A percentile compares a stretch with the other conserved stretches of the same genome.
Evolutionary conservation across 92 coral and sea anemone species (phyloP).

Genomic region (Siderastrea siderea): DNA sequence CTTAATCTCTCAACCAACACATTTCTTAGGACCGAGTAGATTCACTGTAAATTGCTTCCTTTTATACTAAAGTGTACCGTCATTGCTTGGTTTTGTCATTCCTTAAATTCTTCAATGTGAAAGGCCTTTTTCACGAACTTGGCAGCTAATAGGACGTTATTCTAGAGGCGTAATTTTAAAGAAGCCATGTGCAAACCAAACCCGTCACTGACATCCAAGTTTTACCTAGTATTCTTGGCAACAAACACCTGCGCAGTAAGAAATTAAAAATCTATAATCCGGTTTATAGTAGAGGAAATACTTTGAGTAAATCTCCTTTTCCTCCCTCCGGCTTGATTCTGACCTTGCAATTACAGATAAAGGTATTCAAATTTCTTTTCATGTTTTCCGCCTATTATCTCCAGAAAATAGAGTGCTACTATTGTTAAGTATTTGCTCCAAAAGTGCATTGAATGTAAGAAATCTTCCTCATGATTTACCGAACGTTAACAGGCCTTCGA

Average conservation of each 20-base stretch:
- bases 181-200: background rate
- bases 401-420: background rate
- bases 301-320: constrained; percentile 28
- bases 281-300: constrained; percentile 28
- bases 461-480: background rate
- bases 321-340: constrained; percentile 18
- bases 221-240: background rate
- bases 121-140: background rate
- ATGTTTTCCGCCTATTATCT: background rate
- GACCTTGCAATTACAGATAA: background rate
- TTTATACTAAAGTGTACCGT: background rate
- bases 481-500: background rate
- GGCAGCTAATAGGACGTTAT: background rate
- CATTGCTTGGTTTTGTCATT: background rate
- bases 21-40: no score
- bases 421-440: background rate
- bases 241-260: background rate
- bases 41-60: no score
- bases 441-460: background rate
- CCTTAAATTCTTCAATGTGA: no score
- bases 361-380: background rate
- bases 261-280: background rate
- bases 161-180: no score
- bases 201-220: background rate
- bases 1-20: no score